Evolutionary conservation across 2,888 invertebrate species (phyloP).

Genomic region (Ceratothoa steindachneri): DNA sequence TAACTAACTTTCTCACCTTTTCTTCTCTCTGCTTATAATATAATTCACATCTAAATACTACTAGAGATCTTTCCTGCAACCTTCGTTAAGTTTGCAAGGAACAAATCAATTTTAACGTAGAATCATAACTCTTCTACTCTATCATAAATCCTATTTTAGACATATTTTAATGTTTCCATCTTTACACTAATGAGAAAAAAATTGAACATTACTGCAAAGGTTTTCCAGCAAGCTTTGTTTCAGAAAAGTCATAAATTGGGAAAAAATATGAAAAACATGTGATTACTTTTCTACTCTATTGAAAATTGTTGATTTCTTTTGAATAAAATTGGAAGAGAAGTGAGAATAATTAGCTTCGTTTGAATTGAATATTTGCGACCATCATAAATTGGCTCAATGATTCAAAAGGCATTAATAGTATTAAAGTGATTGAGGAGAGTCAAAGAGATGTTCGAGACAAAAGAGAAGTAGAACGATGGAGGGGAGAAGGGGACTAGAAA

Average conservation of each 20-base stretch:
- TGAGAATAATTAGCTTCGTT: constrained; percentile 10
- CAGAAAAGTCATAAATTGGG: not conserved
- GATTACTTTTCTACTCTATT: not conserved
- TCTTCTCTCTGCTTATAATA: not conserved
- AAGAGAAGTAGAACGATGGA: not conserved
- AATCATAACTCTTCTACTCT: not conserved
- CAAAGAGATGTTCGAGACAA: not conserved
- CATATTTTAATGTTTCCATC: not conserved
- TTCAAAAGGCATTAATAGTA: not conserved
- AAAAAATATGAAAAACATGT: not conserved
- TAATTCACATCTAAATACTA: not conserved
- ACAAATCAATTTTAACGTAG: not conserved
- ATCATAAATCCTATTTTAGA: not conserved
- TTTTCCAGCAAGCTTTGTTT: not conserved
- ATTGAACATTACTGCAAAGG: not conserved
- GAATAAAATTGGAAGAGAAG: not conserved
- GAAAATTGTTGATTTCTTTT: not conserved
- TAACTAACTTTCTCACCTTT: not conserved
- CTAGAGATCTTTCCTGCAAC: not conserved
- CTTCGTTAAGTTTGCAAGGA: too few species aligned
- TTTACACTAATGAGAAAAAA: not conserved
- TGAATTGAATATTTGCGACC: not conserved
- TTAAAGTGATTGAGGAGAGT: not conserved
- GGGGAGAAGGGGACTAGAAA: not conserved
- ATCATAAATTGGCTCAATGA: constrained; percentile 1